Conservation (phyloP, 2,888 invertebrate species). For the Caenorhabditis virilis region DNA sequence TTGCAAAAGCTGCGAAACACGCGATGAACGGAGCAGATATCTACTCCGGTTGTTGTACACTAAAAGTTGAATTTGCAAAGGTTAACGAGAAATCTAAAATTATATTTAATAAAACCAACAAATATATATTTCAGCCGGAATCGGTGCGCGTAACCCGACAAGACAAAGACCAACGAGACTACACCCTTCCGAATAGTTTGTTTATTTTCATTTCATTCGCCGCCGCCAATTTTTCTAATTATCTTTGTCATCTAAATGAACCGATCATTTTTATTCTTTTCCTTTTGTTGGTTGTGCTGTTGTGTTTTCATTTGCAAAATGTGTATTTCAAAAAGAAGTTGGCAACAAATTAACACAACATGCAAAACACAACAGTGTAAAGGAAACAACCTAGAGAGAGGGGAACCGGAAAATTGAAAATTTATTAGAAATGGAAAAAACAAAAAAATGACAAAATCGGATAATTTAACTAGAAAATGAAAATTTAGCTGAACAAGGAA, state of each 20-base stretch:
- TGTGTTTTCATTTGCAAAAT: too few relatives aligned
- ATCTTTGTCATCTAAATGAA: conserved; percentile 11
- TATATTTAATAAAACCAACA: background rate
- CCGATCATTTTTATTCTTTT: conserved; percentile 15
- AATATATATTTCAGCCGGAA: conserved; percentile 51
- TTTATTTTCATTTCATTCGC: conserved; percentile 8
- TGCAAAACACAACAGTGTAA: conserved; percentile 19
- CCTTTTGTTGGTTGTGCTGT: conserved; percentile 25
- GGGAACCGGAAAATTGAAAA: too few relatives aligned
- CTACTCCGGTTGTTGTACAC: conserved; percentile 97
- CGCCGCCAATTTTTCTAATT: background rate
- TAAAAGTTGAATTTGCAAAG: conserved; percentile 98
- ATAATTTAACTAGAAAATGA: too few relatives aligned
- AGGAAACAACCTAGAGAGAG: too few relatives aligned
- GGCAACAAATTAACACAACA: conserved; percentile 22
- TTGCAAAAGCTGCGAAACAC: conserved; percentile 90
- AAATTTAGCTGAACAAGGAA: too few relatives aligned
- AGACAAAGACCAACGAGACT: conserved; percentile 65
- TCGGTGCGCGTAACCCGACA: conserved; percentile 60
- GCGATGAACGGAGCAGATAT: conserved; percentile 96
- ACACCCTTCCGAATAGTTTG: conserved; percentile 47
- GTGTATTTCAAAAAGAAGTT: too few relatives aligned
- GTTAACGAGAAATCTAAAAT: conserved; percentile 76
- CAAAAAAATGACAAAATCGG: too few relatives aligned
- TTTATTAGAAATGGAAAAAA: too few relatives aligned